These are phyloP conservation scores for Drosophila neotestacea DNA, from an alignment of 2,888 invertebrate genomes.

Conservation along the genomic window DNA sequence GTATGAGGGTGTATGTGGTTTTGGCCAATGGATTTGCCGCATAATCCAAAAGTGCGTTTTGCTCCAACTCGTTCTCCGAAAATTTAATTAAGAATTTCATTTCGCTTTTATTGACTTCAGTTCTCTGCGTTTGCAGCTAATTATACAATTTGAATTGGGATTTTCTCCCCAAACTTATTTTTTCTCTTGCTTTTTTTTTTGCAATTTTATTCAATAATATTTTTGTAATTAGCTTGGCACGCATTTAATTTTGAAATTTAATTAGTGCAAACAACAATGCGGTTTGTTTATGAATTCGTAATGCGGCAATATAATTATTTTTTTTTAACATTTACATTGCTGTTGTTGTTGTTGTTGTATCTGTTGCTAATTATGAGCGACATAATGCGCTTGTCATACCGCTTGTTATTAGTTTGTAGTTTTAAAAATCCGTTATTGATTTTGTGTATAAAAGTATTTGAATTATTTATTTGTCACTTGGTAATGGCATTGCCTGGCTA, in stretches of 20 bases:
- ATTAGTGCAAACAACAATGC: constrained; percentile 69
- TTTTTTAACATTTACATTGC: constrained; percentile 15
- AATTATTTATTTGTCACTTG: constrained; percentile 36
- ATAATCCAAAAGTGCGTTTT: constrained; percentile 19
- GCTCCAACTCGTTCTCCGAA: constrained; percentile 24
- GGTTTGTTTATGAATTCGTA: constrained; percentile 65
- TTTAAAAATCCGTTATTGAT: constrained; percentile 34
- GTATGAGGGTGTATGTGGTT: neutral
- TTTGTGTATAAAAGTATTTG: constrained; percentile 19
- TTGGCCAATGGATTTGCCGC: neutral
- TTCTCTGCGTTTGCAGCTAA: constrained; percentile 34
- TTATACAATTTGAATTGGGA: constrained; percentile 44
- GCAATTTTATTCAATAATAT: constrained; percentile 51
- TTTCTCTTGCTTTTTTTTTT: neutral
- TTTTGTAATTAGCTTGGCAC: constrained; percentile 70
- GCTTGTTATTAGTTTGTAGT: constrained; percentile 36
- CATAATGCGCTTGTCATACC: constrained; percentile 51
- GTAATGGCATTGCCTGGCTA: constrained; percentile 27
- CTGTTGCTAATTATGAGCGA: constrained; percentile 51
- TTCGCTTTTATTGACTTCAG: constrained; percentile 55
- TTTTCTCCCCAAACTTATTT: neutral
- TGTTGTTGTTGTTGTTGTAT: constrained; percentile 27
- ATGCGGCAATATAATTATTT: constrained; percentile 36
- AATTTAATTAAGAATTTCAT: constrained; percentile 69
- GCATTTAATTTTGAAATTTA: constrained; percentile 70